phyloP scores from a whole-genome alignment of 2,888 invertebrate genomes.

The Calephelis perditalis region DNA sequence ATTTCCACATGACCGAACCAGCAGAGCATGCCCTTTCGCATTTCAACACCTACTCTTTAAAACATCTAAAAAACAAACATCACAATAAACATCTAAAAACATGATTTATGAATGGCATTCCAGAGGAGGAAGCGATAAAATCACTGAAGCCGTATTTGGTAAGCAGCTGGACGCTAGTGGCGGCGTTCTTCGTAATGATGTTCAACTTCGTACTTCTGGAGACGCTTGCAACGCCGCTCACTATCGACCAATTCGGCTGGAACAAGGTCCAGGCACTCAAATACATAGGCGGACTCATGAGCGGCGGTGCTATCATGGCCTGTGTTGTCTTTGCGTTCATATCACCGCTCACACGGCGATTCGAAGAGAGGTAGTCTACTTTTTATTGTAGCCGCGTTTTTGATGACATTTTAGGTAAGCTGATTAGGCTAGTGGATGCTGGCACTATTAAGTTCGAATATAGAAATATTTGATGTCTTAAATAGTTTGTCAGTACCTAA shows the following conservation, averaged over 20 bases:
- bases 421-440: too few relatives aligned
- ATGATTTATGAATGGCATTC: slow-evolving; percentile 28
- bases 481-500: too few relatives aligned
- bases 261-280: slow-evolving; percentile 85
- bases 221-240: slow-evolving; percentile 89
- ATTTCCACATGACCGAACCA: too few relatives aligned
- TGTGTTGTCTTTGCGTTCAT: slow-evolving; percentile 85
- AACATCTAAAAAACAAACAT: too few relatives aligned
- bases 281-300: slow-evolving; percentile 91
- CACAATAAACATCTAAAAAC: too few relatives aligned
- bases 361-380: slow-evolving; percentile 87
- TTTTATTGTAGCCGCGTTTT: too few relatives aligned
- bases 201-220: slow-evolving; percentile 93
- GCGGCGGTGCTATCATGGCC: slow-evolving; percentile 87
- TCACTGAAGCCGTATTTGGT: slow-evolving; percentile 83
- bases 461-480: too few relatives aligned
- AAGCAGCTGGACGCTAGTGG: slow-evolving; percentile 87
- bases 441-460: too few relatives aligned
- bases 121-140: slow-evolving; percentile 86
- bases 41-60: too few relatives aligned
- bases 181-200: slow-evolving; percentile 90
- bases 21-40: too few relatives aligned
- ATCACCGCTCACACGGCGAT: slow-evolving; percentile 82
- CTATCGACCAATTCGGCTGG: slow-evolving; percentile 95
- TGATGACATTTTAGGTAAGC: too few relatives aligned